Percentiles rank a stretch among this genome's conserved stretches.
These are phyloP conservation scores for Coenobita brevimanus DNA, from an alignment of 1,140 invertebrate genomes.

Conservation along the genomic window DNA sequence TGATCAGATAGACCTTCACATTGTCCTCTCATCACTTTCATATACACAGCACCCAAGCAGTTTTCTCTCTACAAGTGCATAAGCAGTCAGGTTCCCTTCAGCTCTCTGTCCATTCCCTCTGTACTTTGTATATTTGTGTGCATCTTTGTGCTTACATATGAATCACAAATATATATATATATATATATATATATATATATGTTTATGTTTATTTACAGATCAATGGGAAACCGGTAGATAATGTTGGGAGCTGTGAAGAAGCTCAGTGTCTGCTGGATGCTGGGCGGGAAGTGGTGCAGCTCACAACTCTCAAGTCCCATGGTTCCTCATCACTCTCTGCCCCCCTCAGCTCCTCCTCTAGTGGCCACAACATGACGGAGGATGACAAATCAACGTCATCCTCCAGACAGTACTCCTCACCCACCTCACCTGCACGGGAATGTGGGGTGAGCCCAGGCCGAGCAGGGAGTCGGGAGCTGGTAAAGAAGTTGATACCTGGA, in stretches of 20 bases:
- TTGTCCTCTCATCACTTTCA: no score
- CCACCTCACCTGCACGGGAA: slow-evolving; percentile 59
- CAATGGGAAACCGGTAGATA: slow-evolving; percentile 68
- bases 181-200: no score
- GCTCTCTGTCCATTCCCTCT: no score
- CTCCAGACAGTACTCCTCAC: slow-evolving; percentile 49
- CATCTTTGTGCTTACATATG: no score
- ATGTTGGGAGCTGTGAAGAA: slow-evolving; percentile 61
- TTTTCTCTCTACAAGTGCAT: no score
- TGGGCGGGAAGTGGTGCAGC: slow-evolving; percentile 62
- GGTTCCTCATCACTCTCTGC: slow-evolving; percentile 53
- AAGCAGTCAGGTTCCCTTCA: no score
- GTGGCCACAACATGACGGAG: slow-evolving; percentile 60
- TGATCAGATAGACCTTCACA: no score
- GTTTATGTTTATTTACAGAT: slow-evolving; percentile 60
- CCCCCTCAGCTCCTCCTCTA: slow-evolving; percentile 53
- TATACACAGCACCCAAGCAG: no score
- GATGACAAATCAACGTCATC: slow-evolving; percentile 59
- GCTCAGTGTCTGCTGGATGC: slow-evolving; percentile 66
- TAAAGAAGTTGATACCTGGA: slow-evolving; percentile 62
- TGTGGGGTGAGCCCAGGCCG: slow-evolving; percentile 37
- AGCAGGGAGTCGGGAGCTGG: slow-evolving; percentile 52
- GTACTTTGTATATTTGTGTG: no score
- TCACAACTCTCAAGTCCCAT: slow-evolving; percentile 67
- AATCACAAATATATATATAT: no score